These are phyloP conservation scores for Myanophis thanlyinensis DNA, from an alignment of 2,113 vertebrate genomes.

Conservation along the genomic window DNA sequence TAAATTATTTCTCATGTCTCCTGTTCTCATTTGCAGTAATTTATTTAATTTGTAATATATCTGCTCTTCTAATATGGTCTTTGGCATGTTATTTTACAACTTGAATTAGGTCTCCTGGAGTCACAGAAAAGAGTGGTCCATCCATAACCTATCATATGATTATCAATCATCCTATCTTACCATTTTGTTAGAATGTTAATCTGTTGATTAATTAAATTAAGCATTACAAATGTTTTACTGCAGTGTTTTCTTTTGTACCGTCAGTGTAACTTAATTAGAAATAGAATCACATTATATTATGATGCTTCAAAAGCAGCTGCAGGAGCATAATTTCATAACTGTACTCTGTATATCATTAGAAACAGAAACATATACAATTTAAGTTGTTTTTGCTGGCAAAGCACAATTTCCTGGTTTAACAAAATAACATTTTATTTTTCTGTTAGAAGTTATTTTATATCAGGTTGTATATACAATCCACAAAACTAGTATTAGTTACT, in stretches of 20 bases:
- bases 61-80: background rate
- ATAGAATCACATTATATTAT: constrained; percentile 35
- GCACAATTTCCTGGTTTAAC: background rate
- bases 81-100: background rate
- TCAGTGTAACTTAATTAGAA: constrained; percentile 21
- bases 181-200: constrained; percentile 14
- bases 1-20: background rate
- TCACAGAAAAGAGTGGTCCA: background rate
- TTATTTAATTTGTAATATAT: background rate
- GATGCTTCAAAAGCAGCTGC: background rate
- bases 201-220: background rate
- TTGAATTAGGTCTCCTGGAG: background rate
- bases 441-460: background rate
- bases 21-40: background rate
- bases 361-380: constrained; percentile 18
- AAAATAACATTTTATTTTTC: background rate
- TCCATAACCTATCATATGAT: constrained; percentile 28
- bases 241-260: background rate
- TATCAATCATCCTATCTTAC: constrained; percentile 2
- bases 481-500: background rate
- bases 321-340: constrained; percentile 38
- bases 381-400: constrained; percentile 4
- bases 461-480: background rate
- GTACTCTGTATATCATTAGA: constrained; percentile 26
- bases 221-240: constrained; percentile 38